Evolutionary conservation across 2,113 vertebrate species (phyloP), one percentile per base, ranked within the genome.

Genomic region (Austrofundulus limnaeus): DNA sequence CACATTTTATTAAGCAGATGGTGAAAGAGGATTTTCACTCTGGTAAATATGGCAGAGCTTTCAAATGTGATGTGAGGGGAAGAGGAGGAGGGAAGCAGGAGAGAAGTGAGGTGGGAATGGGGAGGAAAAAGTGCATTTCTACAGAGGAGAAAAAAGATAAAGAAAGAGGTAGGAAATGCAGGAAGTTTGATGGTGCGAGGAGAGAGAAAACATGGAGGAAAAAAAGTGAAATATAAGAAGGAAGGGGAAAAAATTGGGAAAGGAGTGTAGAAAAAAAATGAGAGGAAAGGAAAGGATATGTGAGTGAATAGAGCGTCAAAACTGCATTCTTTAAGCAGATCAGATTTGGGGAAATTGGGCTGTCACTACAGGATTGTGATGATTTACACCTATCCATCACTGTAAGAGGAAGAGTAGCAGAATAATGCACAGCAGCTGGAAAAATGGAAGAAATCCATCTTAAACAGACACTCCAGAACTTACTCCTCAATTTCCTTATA

Each of bases 341-440:
- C 96, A 98, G 95, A 97, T 97, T 95, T 94, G 95, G 80, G 71
- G 91, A 97, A 98, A 99, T 98, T 97, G 96, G 96, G 93, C 96
- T 99, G 96, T 98, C 97, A 98, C 92, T 94, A 92, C 92, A 73
- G 96, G 94, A 96, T 93, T 94, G 96, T 92, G 90, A 92, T 96
- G 95, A 98, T 97, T 97, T 98, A 96, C 95, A 95, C 95, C 93
- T 93, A 92, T 98, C 96, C 94, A 96, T 99, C 96, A 98, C 91
- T 82, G 37, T 48, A 24, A 68, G 60, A 50, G 55, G 41, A 56
- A n/a, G 62, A 52, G 64, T 59, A 42, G 68, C 66, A 66, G 55
- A 75, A 71, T 81, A 81, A 86, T 80, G 71, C 80, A 78, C 69
- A 70, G 47, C 63, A 67, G 55, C 61, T 66, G 66, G 31, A 61